phyloP scores from a whole-genome alignment of 2,797 vertebrate genomes.

The Phoeniculus purpureus region DNA sequence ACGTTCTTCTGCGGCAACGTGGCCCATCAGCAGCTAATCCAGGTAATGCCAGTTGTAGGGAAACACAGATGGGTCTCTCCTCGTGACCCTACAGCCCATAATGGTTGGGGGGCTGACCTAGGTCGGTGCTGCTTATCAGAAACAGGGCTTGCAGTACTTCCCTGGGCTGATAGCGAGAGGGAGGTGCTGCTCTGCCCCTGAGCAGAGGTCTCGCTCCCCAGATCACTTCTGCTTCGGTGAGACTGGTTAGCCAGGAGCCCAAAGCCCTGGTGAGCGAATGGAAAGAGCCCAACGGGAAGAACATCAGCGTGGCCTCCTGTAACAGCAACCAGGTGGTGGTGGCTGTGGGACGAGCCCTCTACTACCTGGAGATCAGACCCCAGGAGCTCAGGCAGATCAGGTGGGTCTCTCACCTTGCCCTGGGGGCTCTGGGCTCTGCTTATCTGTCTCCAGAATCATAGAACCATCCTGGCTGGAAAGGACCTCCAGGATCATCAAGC shows the following conservation, averaged over 20 bases:
- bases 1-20: constrained; percentile 99
- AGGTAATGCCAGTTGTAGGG: constrained; percentile 75
- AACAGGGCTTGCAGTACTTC: not conserved
- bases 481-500: no score
- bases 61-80: rapidly evolving
- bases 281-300: constrained; percentile 97
- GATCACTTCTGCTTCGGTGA: constrained; percentile 96
- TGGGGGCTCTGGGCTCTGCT: not conserved
- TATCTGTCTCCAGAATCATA: no score
- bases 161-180: rapidly evolving
- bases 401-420: constrained; percentile 61
- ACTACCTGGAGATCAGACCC: constrained; percentile 93
- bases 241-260: constrained; percentile 94
- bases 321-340: constrained; percentile 97
- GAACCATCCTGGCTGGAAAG: no score
- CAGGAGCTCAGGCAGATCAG: constrained; percentile 97
- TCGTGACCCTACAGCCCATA: not conserved
- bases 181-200: not conserved
- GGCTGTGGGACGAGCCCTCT: constrained; percentile 93
- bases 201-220: constrained; percentile 45
- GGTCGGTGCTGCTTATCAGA: not conserved
- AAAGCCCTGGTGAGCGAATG: constrained; percentile 95
- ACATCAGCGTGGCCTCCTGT: constrained; percentile 97
- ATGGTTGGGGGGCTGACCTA: rapidly evolving
- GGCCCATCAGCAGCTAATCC: constrained; percentile 94